Conservation (phyloP, 2,888 invertebrate species). For the Tribolium freemani region DNA sequence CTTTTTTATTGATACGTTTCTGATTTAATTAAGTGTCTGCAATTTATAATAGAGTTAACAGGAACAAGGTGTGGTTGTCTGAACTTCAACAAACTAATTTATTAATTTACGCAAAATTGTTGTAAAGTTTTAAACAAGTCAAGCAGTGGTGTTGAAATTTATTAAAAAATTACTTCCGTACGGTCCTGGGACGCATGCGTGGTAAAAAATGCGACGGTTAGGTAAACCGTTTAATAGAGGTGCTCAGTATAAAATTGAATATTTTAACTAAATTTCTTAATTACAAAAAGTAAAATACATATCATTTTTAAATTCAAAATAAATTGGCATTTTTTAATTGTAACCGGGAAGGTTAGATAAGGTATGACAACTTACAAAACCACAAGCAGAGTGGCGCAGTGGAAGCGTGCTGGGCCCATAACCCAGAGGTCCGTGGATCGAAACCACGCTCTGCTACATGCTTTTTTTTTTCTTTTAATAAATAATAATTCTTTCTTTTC, state of each 20-base stretch:
- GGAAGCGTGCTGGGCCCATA: slow-evolving; percentile 87
- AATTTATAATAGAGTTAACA: neutral
- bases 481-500: no score
- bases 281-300: no score
- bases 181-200: neutral
- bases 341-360: no score
- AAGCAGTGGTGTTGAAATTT: neutral
- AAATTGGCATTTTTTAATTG: no score
- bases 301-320: no score
- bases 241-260: neutral
- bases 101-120: neutral
- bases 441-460: slow-evolving; percentile 85
- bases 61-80: neutral
- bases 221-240: neutral
- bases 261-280: no score
- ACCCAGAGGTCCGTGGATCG: slow-evolving; percentile 94
- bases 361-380: no score
- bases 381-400: slow-evolving; percentile 82
- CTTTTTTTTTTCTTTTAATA: no score
- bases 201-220: neutral
- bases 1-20: neutral
- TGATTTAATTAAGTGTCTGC: neutral
- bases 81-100: neutral
- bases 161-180: slow-evolving; percentile 2
- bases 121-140: neutral